phyloP scores from a whole-genome alignment of 2,113 vertebrate species.

The Pteruthius melanotis region DNA sequence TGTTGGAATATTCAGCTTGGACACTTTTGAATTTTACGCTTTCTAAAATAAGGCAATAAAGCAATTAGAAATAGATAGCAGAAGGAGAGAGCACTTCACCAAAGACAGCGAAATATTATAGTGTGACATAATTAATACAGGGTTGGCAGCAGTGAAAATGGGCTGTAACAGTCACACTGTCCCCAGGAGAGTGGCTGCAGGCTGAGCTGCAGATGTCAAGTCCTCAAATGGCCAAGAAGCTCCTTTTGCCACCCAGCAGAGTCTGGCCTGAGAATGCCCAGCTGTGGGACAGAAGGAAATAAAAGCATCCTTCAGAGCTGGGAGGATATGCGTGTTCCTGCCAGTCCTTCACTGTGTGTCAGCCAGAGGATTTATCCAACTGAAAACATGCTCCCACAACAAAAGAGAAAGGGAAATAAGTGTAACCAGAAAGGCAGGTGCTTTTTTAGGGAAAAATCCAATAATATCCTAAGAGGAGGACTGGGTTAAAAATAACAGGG shows the following conservation, averaged over 20 bases:
- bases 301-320: neutral
- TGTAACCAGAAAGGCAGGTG: neutral
- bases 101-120: neutral
- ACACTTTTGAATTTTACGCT: neutral
- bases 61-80: neutral
- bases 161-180: rapidly evolving
- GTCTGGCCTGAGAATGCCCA: neutral
- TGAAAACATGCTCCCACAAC: neutral
- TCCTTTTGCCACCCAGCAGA: neutral
- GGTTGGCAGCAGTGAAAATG: neutral
- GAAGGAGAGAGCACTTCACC: neutral
- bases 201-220: neutral
- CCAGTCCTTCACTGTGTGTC: neutral
- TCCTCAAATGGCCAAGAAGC: neutral
- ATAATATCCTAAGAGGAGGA: neutral
- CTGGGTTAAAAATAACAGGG: neutral
- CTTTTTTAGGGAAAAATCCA: neutral
- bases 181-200: neutral
- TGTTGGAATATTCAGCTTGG: neutral
- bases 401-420: neutral
- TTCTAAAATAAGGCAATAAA: constrained; percentile 15
- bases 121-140: neutral
- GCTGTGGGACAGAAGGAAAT: neutral
- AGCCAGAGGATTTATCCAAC: neutral
- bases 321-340: neutral